Percentiles rank a stretch among this genome's conserved stretches.
These are phyloP conservation scores for Neodiprion fabricii DNA, from an alignment of 1,140 invertebrate genomes.

Conservation along the genomic window DNA sequence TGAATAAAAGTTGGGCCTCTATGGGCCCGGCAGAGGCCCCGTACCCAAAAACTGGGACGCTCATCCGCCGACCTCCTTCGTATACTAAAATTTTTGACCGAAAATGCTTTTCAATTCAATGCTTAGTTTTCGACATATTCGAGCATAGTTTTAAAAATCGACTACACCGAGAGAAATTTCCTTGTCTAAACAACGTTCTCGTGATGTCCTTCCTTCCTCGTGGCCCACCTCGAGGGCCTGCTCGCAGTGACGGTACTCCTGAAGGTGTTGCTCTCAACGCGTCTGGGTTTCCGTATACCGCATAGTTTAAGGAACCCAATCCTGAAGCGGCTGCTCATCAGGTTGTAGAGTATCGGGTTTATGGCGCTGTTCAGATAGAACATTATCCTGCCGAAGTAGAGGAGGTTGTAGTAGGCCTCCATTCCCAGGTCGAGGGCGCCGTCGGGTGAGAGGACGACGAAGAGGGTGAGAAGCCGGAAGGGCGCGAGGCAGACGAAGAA, in stretches of 20 bases:
- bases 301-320: conserved; percentile 75
- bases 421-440: conserved; percentile 69
- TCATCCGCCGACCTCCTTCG: no score
- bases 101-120: no score
- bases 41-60: no score
- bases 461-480: conserved; percentile 83
- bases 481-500: conserved; percentile 90
- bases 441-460: conserved; percentile 72
- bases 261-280: conserved; percentile 51
- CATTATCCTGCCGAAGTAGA: conserved; percentile 87
- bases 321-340: conserved; percentile 87
- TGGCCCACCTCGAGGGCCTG: conserved; percentile 53
- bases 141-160: no score
- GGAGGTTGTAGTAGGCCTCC: conserved; percentile 78
- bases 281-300: conserved; percentile 57
- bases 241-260: conserved; percentile 61
- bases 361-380: conserved; percentile 84
- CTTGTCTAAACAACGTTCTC: conserved; percentile 45
- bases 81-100: no score
- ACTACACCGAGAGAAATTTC: no score
- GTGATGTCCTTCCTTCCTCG: conserved; percentile 49
- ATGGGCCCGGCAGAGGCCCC: no score
- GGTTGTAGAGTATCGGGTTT: conserved; percentile 83
- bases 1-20: no score
- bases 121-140: no score